Evolutionary conservation across 2,797 vertebrate genomes (phyloP), one percentile per base, ranked within the genome.

Genomic region (Rhabdophis nuchalis): DNA sequence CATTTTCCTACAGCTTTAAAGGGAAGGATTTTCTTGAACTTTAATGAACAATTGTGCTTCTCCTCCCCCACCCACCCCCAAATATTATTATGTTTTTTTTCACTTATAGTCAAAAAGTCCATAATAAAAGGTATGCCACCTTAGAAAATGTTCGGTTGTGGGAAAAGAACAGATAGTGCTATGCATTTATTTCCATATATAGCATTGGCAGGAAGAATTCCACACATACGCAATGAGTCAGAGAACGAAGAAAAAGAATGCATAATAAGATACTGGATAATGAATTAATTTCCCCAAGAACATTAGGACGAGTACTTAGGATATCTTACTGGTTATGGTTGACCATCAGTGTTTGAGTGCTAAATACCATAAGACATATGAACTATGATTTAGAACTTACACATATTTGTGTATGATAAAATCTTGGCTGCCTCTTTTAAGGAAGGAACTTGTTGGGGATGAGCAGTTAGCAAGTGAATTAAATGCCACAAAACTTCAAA

Each of bases 51-150:
- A 58, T 77, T 89, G 41, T 89, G 82, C 92, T 93, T 50, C 1
- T 5, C 46, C 46, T n/a, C n/a, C n/a, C n/a, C n/a, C n/a, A n/a
- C n/a, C n/a, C n/a, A n/a, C 46, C 46, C 46, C 46, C 46, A 46
- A 50, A 6, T 46, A 46, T 50, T 50, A 50, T 77, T 88, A 86
- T 0, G 2, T 86, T 3, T 86, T 93, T 90, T 46, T 95, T 93
- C 64, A 93, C 92, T 94, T 95, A 85, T 93, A 87, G 94, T 88
- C 77, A 20, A 93, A 91, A 93, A 56, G 90, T 93, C 82, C 85
- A 27, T 92, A 86, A 91, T 89, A 93, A 92, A 91, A 93, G 93
- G 93, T 94, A 60, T 0, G 9, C 86, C 93, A 54, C 89, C 0
- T 0, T 92, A 25, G 93, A 94, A 87, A 93, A 88, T 0, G 0